Conservation (phyloP, 2,797 vertebrate genomes). For the Sebastes baramenuke region DNA sequence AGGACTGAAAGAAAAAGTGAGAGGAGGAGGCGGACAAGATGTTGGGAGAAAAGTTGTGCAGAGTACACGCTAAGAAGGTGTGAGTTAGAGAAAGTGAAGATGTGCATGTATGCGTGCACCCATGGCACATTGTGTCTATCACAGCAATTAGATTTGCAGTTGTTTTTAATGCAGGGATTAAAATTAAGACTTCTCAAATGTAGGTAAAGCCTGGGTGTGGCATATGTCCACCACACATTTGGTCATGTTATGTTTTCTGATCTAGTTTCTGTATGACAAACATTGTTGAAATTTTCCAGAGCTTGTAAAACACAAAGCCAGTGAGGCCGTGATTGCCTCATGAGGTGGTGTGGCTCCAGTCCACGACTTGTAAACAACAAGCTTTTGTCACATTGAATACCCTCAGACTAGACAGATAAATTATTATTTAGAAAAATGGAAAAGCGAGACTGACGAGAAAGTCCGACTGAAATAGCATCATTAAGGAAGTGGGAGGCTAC, state of each 20-base stretch:
- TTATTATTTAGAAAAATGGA: conserved; percentile 22
- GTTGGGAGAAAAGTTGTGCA: background rate
- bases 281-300: background rate
- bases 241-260: background rate
- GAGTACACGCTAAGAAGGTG: background rate
- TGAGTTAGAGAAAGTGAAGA: no score
- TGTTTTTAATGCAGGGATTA: conserved; percentile 26
- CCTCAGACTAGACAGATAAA: background rate
- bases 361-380: conserved; percentile 19
- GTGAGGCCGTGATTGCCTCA: background rate
- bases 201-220: background rate
- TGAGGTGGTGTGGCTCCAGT: background rate
- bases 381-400: background rate
- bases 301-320: background rate
- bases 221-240: background rate
- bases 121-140: background rate
- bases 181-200: background rate
- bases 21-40: conserved; percentile 4
- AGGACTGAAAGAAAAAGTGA: conserved; percentile 5
- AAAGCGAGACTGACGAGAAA: background rate
- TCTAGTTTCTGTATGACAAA: background rate
- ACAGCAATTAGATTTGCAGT: background rate
- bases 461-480: conserved; percentile 10
- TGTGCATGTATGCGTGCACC: background rate
- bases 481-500: background rate